A percentile compares a stretch with the other conserved stretches of the same genome.
Evolutionary conservation across 2,113 vertebrate genomes (phyloP).

Genomic region (Empidonax alnorum): DNA sequence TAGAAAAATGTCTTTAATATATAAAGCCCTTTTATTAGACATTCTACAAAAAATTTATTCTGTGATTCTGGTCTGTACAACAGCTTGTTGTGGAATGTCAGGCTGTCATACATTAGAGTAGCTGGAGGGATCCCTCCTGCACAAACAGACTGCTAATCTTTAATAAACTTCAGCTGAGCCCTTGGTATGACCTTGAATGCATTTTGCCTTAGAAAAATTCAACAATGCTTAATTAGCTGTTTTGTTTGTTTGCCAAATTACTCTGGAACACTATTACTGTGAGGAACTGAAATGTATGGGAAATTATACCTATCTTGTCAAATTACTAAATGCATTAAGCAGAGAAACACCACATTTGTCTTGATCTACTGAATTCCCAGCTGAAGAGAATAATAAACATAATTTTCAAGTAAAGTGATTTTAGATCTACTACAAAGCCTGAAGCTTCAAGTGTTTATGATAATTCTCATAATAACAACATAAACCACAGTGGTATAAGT

Average conservation of each 20-base stretch:
- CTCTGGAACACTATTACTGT: background rate
- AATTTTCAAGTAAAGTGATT: constrained; percentile 55
- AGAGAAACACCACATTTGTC: constrained; percentile 14
- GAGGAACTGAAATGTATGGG: constrained; percentile 4
- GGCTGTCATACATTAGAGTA: constrained; percentile 16
- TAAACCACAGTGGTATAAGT: background rate
- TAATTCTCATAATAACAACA: background rate
- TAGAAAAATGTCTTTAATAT: background rate
- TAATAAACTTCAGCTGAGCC: constrained; percentile 62
- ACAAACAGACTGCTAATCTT: constrained; percentile 56
- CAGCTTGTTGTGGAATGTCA: constrained; percentile 27
- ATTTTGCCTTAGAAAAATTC: constrained; percentile 27
- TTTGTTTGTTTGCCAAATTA: constrained; percentile 44
- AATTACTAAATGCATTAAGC: constrained; percentile 27
- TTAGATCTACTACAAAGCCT: background rate
- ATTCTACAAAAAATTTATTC: background rate
- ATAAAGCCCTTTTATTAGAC: background rate
- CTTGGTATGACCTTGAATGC: constrained; percentile 38
- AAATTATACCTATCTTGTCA: constrained; percentile 44
- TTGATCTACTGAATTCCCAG: constrained; percentile 44
- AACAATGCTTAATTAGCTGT: constrained; percentile 47
- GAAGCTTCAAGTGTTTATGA: background rate
- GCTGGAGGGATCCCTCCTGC: constrained; percentile 31
- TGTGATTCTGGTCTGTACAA: background rate
- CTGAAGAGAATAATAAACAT: constrained; percentile 25